phyloP scores from a whole-genome alignment of 1,140 invertebrate species.

The Penaeus japonicus region DNA sequence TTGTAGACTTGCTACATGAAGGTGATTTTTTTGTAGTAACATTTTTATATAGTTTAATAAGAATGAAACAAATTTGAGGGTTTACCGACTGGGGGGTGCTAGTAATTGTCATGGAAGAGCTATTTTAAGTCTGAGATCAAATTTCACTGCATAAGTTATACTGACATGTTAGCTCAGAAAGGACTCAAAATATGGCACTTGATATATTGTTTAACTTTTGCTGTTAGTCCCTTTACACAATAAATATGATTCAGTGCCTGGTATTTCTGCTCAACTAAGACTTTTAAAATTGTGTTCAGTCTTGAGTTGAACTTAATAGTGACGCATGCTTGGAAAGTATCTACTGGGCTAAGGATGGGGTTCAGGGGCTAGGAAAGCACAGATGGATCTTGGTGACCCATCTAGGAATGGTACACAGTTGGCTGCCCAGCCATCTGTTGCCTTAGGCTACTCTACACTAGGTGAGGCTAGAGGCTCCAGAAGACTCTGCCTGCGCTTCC shows the following conservation, averaged over 20 bases:
- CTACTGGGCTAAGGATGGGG: slow-evolving; percentile 38
- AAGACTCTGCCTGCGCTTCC: slow-evolving; percentile 23
- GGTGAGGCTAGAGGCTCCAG: slow-evolving; percentile 36
- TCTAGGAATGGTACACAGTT: slow-evolving; percentile 54
- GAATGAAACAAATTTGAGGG: slow-evolving; percentile 13
- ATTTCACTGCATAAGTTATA: slow-evolving; percentile 25
- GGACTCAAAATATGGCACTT: not conserved
- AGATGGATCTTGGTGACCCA: slow-evolving; percentile 43
- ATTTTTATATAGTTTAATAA: not conserved
- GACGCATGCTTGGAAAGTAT: slow-evolving; percentile 38
- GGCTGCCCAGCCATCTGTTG: slow-evolving; percentile 34
- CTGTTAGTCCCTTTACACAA: not conserved
- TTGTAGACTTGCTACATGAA: no score
- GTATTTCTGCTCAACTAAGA: slow-evolving; percentile 12
- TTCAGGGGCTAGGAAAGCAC: slow-evolving; percentile 53
- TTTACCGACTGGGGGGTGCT: slow-evolving; percentile 22
- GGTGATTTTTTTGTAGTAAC: not conserved
- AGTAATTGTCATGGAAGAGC: slow-evolving; percentile 53
- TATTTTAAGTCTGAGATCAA: slow-evolving; percentile 43
- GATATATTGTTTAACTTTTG: not conserved
- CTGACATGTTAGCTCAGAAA: slow-evolving; percentile 27
- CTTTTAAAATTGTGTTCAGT: not conserved
- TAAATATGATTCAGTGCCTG: slow-evolving; percentile 21
- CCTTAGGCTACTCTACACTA: slow-evolving; percentile 51
- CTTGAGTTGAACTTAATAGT: slow-evolving; percentile 33